Conservation (phyloP, 1,140 invertebrate species). For the Trichonephila inaurata region DNA sequence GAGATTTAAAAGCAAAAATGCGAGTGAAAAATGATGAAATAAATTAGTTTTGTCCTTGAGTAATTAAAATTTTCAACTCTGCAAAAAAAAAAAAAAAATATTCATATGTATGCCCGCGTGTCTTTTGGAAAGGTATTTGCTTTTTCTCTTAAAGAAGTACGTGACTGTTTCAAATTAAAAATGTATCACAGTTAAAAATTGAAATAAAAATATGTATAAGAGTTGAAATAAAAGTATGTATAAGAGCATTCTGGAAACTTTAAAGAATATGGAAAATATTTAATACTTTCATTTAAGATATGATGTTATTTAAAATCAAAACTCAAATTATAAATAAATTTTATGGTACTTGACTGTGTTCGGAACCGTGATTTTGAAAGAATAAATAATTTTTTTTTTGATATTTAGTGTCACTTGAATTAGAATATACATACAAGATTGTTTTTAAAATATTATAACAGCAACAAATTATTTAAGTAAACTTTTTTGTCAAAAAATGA, state of each 20-base stretch:
- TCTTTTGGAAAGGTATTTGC: neutral
- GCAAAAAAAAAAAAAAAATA: neutral
- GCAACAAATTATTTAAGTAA: too few species aligned
- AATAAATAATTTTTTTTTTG: too few species aligned
- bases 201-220: neutral
- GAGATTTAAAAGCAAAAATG: constrained; percentile 3
- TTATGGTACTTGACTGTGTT: too few species aligned
- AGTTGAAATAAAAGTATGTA: neutral
- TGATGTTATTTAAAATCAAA: too few species aligned
- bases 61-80: constrained; percentile 18
- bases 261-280: neutral
- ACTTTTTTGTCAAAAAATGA: too few species aligned
- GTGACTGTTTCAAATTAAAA: neutral
- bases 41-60: constrained; percentile 3
- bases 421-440: too few species aligned
- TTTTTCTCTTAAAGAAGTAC: neutral
- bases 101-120: neutral
- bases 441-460: too few species aligned
- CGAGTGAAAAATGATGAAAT: constrained; percentile 16
- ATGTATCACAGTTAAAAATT: constrained; percentile 1
- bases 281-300: neutral
- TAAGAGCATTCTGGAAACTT: neutral
- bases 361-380: too few species aligned
- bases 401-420: too few species aligned
- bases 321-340: too few species aligned